Base-by-base conservation (phyloP, 2,113 vertebrate genomes). In the Pituophis catenifer region DNA sequence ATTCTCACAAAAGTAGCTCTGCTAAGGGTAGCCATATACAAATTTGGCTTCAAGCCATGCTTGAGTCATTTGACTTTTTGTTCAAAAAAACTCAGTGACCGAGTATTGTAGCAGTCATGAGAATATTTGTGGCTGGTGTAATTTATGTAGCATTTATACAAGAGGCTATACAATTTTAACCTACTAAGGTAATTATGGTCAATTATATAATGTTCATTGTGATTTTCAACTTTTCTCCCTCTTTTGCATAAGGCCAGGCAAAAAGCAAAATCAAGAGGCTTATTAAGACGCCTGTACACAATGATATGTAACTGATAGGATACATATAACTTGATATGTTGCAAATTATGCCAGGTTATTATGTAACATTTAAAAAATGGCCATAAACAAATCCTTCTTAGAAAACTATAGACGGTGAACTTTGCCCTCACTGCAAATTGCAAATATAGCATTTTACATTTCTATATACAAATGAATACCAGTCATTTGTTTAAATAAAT, bases 31-130 rank as follows among this genome's bases (percentile, higher is more conserved):
- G 91, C 88, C 70, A 90, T 1, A 17, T 38, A 94, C n/a, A 94
- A 94, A 90, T 94, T 87, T 89, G 24, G 58, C 54, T 94, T 93
- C 94, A 91, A 89, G 90, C 53, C 89, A 21, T 1, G 75, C 52
- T 93, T 90, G 88, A 91, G 92, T 94, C 2, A 21, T 81, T 38
- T 38, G 70, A 81, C 33, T 81, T 81, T 33, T 81, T 19, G 70
- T 44, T 44, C 33, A 93, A 85, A 29, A 58, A 88, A 55, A 55
- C 26, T 57, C 19, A 90, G 89, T 91, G n/a, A 93, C 55, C 92
- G 90, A 3, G 19, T 33, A 70, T 57, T 86, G 94, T 21, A 91
- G 89, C 48, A 94, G 54, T 86, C 90, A 29, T 89, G 86, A 57
- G 81, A 94, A 94, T 33, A 50, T 15, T 33, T 44, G 65, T 33